Evolutionary conservation across 1,140 invertebrate species (phyloP).

Genomic region (Nymphalis io): DNA sequence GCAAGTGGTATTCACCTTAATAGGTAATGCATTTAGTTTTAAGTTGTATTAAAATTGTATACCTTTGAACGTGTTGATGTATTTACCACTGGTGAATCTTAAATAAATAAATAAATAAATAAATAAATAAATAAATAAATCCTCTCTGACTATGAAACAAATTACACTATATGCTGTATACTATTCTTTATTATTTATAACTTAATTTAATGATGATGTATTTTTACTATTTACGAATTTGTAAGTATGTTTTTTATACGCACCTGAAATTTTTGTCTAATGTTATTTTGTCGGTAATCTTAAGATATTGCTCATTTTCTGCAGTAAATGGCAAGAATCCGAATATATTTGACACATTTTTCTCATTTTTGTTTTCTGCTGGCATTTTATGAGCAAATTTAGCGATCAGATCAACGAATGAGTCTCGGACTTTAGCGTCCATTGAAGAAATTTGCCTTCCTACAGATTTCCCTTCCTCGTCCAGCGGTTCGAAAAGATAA

Average conservation of each 20-base stretch:
- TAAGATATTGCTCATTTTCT: conserved; percentile 61
- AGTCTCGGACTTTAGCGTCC: conserved; percentile 83
- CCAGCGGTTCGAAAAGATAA: conserved; percentile 84
- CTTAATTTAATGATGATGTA: no score
- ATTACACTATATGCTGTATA: no score
- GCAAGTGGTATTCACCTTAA: no score
- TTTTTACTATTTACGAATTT: no score
- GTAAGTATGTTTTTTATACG: conserved; percentile 7
- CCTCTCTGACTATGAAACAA: no score
- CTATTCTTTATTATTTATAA: no score
- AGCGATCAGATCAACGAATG: conserved; percentile 84
- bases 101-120: no score
- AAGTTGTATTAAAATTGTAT: no score
- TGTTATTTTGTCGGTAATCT: conserved; percentile 56
- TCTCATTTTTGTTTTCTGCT: conserved; percentile 38
- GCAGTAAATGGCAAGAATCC: conserved; percentile 49
- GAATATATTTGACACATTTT: conserved; percentile 38
- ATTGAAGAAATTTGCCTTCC: conserved; percentile 60
- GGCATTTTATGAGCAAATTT: conserved; percentile 82
- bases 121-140: no score
- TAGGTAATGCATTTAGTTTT: no score
- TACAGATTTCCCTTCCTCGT: conserved; percentile 81
- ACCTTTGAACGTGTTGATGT: no score
- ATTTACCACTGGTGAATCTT: no score
- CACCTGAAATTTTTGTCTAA: conserved; percentile 71